These are phyloP conservation scores for Pararge aegeria DNA, from an alignment of 1,140 invertebrate genomes.

Conservation along the genomic window DNA sequence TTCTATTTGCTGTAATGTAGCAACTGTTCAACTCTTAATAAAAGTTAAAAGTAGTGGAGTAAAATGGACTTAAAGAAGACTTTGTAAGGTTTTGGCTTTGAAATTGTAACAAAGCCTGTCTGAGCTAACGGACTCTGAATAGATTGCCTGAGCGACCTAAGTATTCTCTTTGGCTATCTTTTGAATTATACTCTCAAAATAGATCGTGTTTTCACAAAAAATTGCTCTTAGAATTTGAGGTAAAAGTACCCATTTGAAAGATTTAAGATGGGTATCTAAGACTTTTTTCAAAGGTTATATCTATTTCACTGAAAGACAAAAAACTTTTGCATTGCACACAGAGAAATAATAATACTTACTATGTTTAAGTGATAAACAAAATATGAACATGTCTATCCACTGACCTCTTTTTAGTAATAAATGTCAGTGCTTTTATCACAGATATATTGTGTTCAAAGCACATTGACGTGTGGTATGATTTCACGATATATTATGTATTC, in stretches of 20 bases:
- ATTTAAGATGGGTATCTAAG: not conserved
- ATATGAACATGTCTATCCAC: too few species aligned
- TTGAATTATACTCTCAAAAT: slow-evolving; percentile 2
- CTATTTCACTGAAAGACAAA: not conserved
- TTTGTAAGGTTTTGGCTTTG: slow-evolving; percentile 11
- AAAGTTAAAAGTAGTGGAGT: slow-evolving; percentile 5
- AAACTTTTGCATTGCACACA: too few species aligned
- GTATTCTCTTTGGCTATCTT: slow-evolving; percentile 8
- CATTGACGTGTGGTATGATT: too few species aligned
- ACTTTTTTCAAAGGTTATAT: not conserved
- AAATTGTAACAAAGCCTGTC: slow-evolving; percentile 11
- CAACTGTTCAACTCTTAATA: slow-evolving; percentile 9
- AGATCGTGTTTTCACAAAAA: not conserved
- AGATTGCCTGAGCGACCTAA: slow-evolving; percentile 9
- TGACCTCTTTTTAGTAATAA: too few species aligned
- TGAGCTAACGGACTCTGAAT: slow-evolving; percentile 11
- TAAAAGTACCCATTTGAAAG: not conserved
- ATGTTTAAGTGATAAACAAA: too few species aligned
- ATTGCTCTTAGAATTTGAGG: not conserved
- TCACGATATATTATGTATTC: too few species aligned
- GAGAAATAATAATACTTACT: too few species aligned
- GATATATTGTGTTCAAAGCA: too few species aligned
- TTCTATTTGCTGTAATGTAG: not conserved
- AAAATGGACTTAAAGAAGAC: slow-evolving; percentile 6
- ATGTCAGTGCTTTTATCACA: too few species aligned